Conservation (phyloP, 2,113 vertebrate genomes). For the Plestiodon gilberti region DNA sequence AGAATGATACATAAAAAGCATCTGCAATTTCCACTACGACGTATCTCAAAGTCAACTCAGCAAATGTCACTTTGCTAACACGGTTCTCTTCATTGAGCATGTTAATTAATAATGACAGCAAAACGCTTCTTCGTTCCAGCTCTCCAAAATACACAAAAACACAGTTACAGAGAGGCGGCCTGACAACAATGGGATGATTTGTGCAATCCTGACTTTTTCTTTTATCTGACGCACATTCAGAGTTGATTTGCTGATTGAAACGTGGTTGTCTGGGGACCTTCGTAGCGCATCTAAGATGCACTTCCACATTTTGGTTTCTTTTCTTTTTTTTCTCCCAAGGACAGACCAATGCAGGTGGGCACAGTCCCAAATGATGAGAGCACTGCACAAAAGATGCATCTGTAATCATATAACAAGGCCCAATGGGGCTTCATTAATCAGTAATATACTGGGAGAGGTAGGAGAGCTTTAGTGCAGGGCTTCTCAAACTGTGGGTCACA, state of each 20-base stretch:
- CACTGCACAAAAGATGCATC: background rate
- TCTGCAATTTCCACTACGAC: slow-evolving; percentile 69
- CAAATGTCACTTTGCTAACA: slow-evolving; percentile 74
- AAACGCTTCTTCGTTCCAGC: slow-evolving; percentile 71
- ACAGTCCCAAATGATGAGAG: background rate
- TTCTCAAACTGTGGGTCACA: no score
- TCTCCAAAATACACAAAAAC: slow-evolving; percentile 71
- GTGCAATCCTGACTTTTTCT: slow-evolving; percentile 57
- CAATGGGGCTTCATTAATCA: no score
- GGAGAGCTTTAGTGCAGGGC: no score
- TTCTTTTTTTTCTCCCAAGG: background rate
- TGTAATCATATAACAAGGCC: no score
- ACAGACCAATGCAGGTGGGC: background rate
- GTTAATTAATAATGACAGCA: slow-evolving; percentile 72
- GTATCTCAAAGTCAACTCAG: slow-evolving; percentile 69
- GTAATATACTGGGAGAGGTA: no score
- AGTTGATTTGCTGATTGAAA: slow-evolving; percentile 69
- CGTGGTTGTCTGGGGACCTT: slow-evolving; percentile 61
- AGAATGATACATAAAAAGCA: slow-evolving; percentile 73
- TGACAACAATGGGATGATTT: slow-evolving; percentile 75
- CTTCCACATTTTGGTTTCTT: background rate
- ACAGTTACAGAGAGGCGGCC: slow-evolving; percentile 72
- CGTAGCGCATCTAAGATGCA: slow-evolving; percentile 32
- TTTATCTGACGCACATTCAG: slow-evolving; percentile 62
- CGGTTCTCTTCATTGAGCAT: slow-evolving; percentile 71